Evolutionary conservation across 35 echinoderm and acorn worm species (phyloP).

Genomic region (Heliocidaris tuberculata): DNA sequence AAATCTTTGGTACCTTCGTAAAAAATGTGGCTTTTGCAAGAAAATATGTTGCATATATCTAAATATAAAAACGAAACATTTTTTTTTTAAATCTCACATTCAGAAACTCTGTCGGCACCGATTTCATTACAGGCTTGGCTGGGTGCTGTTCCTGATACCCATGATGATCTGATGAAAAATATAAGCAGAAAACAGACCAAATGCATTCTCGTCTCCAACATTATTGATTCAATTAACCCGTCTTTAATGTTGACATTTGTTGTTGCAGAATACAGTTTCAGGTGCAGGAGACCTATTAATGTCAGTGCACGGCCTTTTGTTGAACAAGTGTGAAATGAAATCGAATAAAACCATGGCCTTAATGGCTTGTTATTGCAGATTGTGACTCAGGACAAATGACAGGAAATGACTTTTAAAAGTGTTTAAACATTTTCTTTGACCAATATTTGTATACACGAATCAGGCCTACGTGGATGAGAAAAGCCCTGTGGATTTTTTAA

Average conservation of each 20-base stretch:
- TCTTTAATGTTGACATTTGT: neutral
- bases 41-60: too few species aligned
- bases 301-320: neutral
- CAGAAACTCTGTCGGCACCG: neutral
- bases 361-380: neutral
- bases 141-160: neutral
- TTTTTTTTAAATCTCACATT: neutral
- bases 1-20: too few species aligned
- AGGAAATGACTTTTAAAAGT: neutral
- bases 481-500: neutral
- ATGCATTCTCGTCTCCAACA: neutral
- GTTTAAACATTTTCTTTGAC: neutral
- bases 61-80: too few species aligned
- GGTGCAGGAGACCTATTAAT: neutral
- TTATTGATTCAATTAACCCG: neutral
- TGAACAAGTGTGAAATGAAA: neutral
- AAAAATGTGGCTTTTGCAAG: too few species aligned
- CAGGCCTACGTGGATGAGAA: neutral
- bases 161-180: neutral
- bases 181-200: neutral
- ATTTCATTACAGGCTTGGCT: neutral
- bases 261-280: neutral
- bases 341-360: neutral
- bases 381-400: neutral
- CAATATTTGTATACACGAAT: neutral